Evolutionary conservation across 2,113 vertebrate genomes (phyloP), one percentile per base, ranked within the genome.

Genomic region (Myocastor coypus): DNA sequence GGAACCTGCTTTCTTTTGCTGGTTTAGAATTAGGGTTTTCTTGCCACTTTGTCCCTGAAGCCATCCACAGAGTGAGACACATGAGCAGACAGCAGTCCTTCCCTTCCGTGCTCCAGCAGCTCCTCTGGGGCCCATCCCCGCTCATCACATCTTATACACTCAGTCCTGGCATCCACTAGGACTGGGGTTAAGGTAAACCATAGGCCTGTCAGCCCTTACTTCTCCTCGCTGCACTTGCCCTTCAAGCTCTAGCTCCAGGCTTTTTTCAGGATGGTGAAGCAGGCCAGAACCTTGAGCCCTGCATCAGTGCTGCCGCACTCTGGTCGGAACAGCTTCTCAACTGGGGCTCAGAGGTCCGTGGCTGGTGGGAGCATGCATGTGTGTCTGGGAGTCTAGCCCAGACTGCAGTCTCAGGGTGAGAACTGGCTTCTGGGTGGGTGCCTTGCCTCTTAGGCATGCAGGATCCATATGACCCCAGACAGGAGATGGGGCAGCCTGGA

Each of bases 311-410:
- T 98, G 98, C 99, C 99, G 97, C 99, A 99, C 97, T 99, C 40
- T 92, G 99, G 98, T 98, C 99, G 99, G 97, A 99, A 98, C 99
- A 85, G 99, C 97, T 99, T 99, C 98, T 99, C 99, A 95, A 98
- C 99, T 99, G 88, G 34, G 99, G 6, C 99, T 97, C 99, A 98
- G 89, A 99, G 98, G 64, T 99, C 98, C 0, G 98, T 98, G 95
- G 99, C 99, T 83, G 98, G 98, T 99, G 99, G 28, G 99, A 99
- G 96, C 99, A 19, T 55, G 55, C 99, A 99, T 99, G 57, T 99
- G 52, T 52, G 52, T 7, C 10, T 4, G 55, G 55, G 17, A 0
- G 99, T 99, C 99, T 99, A 19, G 98, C 98, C 0, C 99, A 99
- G 87, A 99, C 99, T 0, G 98, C 98, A 0, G 95, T 99, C 99